These are phyloP conservation scores for Meiosimyza decipiens DNA, from an alignment of 2,888 invertebrate species.

Conservation along the genomic window DNA sequence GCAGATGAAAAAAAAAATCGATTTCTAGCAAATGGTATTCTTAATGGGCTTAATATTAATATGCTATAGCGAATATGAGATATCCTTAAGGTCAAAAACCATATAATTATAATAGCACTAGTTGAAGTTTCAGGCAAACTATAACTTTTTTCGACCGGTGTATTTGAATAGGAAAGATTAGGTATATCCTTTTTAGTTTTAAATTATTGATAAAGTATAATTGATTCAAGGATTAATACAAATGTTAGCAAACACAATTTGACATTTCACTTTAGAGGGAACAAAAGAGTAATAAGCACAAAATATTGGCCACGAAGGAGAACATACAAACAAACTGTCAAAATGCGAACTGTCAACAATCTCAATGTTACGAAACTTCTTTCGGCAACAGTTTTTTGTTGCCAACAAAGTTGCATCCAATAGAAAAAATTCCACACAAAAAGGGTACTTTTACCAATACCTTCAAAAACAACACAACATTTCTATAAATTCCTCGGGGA, in stretches of 20 bases:
- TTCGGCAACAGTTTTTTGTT: no score
- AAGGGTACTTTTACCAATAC: slow-evolving; percentile 18
- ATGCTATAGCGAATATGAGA: no score
- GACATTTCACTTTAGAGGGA: slow-evolving; percentile 37
- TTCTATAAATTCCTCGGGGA: slow-evolving; percentile 40
- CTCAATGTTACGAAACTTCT: slow-evolving; percentile 20
- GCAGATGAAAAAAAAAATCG: neutral
- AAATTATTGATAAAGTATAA: no score
- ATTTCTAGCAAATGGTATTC: no score
- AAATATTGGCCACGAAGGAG: slow-evolving; percentile 10
- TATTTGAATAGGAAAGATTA: no score
- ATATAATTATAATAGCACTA: no score
- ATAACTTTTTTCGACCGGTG: no score
- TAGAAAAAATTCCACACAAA: neutral
- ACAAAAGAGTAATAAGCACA: slow-evolving; percentile 28
- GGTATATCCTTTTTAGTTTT: no score
- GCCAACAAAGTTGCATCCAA: no score
- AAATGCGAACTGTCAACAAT: slow-evolving; percentile 42
- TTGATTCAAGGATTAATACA: slow-evolving; percentile 17
- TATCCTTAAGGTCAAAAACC: no score
- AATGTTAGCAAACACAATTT: slow-evolving; percentile 31
- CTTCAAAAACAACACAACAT: slow-evolving; percentile 17
- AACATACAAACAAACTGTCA: slow-evolving; percentile 41
- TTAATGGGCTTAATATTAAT: no score
- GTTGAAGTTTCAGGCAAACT: no score